Base-by-base conservation (phyloP, 2,113 vertebrate species). In the Anolis carolinensis region DNA sequence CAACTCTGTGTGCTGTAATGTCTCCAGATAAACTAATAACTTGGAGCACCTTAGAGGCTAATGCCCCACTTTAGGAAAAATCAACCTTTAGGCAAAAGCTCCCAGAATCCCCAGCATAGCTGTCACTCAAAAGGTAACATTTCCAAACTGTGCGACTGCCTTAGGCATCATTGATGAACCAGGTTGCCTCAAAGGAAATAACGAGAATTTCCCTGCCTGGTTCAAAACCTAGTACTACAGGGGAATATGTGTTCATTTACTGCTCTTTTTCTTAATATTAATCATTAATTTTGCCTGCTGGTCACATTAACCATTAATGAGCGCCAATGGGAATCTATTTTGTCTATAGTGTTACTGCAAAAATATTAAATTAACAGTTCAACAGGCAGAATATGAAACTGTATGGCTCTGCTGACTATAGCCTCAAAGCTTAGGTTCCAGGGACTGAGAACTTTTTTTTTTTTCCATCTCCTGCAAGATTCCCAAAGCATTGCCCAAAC, bases 301-400 rank as follows among this genome's bases (percentile, higher is more conserved):
- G 21, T 80, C 70, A 71, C n/a, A n/a, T n/a, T n/a, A n/a, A 18
- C 30, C 75, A 71, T 79, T 79, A 72, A 85, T 34, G 36, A 73
- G 18, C 1, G 3, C 36, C 76, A 73, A 14, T 59, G 50, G 32
- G n/a, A 73, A 59, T 5, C 34, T 20, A 62, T 7, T 7, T 63
- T 34, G 32, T 65, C 52, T 21, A 78, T 55, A 50, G 23, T 36
- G 32, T 73, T 72, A 62, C 32, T 30, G 18, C 20, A 63, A 79
- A 27, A 79, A 79, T 79, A 8, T 79, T 27, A 63, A 18, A 30
- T 14, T 62, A 7, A 52, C 48, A 30, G 25, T 21, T 7, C 68
- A 48, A 62, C 59, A 80, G 77, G 5, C 34, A 83, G 16, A 18
- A 16, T 50, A 20, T 1, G 52, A 11, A 34, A 30, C 25, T 62